These are phyloP conservation scores for Aulostomus chinensis DNA, from an alignment of 2,797 vertebrate genomes.

Conservation along the genomic window DNA sequence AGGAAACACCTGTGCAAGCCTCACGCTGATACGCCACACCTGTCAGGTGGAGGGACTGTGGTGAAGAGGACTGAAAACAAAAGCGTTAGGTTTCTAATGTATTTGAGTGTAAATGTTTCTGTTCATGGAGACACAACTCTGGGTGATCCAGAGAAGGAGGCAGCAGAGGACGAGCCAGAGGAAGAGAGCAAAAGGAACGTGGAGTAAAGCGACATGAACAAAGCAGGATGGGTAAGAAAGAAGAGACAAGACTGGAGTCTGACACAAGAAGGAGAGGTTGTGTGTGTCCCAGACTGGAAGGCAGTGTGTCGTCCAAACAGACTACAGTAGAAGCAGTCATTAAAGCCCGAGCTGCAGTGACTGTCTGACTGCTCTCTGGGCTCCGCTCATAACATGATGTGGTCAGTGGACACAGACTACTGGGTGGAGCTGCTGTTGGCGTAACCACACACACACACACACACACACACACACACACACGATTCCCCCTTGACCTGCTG, in stretches of 20 bases:
- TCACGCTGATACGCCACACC: too few species aligned
- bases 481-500: slow-evolving; percentile 2
- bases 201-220: not conserved
- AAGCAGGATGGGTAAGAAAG: slow-evolving; percentile 3
- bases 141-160: not conserved
- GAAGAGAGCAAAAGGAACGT: too few species aligned
- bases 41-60: too few species aligned
- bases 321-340: slow-evolving; percentile 63
- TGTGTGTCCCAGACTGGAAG: slow-evolving; percentile 31
- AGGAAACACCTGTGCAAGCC: too few species aligned
- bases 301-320: slow-evolving; percentile 44
- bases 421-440: slow-evolving; percentile 56
- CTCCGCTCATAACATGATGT: slow-evolving; percentile 26
- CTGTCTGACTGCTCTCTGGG: not conserved
- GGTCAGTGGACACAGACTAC: slow-evolving; percentile 50
- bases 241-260: too few species aligned
- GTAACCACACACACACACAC: slow-evolving; percentile 51
- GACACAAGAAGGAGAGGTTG: not conserved
- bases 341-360: slow-evolving; percentile 30
- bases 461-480: slow-evolving; percentile 19
- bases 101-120: too few species aligned
- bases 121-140: too few species aligned
- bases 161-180: too few species aligned
- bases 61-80: too few species aligned
- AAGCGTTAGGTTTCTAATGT: too few species aligned